Percentiles rank a stretch among this genome's conserved stretches.
Conservation (phyloP, 2,797 vertebrate species). For the Pipistrellus pygmaeus region DNA sequence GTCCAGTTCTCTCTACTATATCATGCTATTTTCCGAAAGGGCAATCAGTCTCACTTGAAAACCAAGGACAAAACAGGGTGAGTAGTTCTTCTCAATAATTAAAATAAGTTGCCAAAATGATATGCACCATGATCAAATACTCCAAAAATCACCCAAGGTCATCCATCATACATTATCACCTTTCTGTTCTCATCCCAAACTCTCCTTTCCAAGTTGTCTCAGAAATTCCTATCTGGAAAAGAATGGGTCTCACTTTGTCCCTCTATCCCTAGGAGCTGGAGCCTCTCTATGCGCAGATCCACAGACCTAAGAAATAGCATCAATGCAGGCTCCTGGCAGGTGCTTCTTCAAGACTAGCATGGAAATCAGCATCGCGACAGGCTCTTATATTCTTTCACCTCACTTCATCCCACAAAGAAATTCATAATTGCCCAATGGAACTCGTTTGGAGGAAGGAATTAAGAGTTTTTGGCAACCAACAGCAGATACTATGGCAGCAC, state of each 20-base stretch:
- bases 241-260: conserved; percentile 73
- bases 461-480: conserved; percentile 83
- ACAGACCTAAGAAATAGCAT: conserved; percentile 96
- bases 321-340: conserved; percentile 79
- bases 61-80: not conserved
- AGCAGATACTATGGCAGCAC: conserved; percentile 87
- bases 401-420: conserved; percentile 85
- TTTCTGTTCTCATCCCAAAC: conserved; percentile 53
- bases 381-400: conserved; percentile 84
- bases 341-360: conserved; percentile 87
- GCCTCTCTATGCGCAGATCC: conserved; percentile 98
- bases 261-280: conserved; percentile 92
- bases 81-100: not conserved
- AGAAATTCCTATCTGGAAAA: not conserved
- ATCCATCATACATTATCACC: conserved; percentile 67
- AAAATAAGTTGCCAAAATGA: conserved; percentile 31
- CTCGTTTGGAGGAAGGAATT: conserved; percentile 82
- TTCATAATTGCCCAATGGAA: conserved; percentile 83
- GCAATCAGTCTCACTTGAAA: not conserved
- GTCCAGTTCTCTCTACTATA: not conserved
- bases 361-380: conserved; percentile 83
- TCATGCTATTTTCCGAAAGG: not conserved
- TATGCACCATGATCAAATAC: not conserved
- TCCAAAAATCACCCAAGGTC: conserved; percentile 51
- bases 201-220: conserved; percentile 10